Base-by-base conservation (phyloP, 2,888 invertebrate genomes). In the Coecobrya sp. region DNA sequence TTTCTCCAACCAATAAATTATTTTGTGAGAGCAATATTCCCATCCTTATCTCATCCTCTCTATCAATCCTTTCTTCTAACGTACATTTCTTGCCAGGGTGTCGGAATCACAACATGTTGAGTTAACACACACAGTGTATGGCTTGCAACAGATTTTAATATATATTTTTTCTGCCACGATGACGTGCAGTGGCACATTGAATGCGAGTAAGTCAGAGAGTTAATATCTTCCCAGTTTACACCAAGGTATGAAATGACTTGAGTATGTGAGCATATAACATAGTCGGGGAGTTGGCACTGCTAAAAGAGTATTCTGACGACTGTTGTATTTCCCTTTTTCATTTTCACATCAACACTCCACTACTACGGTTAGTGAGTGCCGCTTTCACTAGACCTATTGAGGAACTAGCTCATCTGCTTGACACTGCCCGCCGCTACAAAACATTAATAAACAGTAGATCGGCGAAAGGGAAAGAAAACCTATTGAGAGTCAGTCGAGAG, bases 401-500 rank as follows among this genome's bases (percentile, higher is more conserved):
- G 49, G 22, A 22, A 49, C 7, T 2, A 76, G 13, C 49, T 76
- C 25, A 73, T 49, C 49, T 49, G 25, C 25, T 49, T 49, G 22
- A 76, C 59, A 59, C 25, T 81, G 81, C 30, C 22, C 10, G 25
- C 49, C 55, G 0, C 55, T 55, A 7, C 55, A 36, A 36, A 16
- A 11, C 81, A 30, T 81, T 81, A 55, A 59, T 81, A 36, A 81
- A 81, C 19, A 76, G 22, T 25, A 76, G 59, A 59, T 81, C 30
- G 30, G 25, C 13, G 79, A 79, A 27, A 79, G 27, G 2, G 59
- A 59, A 59, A 59, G n/a, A 59, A 76, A 25, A n/a, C 36, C n/a
- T 86, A 70, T 49, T 86, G 36, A 27, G 13, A 76, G 27, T 73
- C 59, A 45, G 52, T 87, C 0, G 42, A 76, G 73, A 70, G 27